Evolutionary conservation across 2,113 vertebrate genomes (phyloP), one percentile per base, ranked within the genome.

Genomic region (Lathamus discolor): DNA sequence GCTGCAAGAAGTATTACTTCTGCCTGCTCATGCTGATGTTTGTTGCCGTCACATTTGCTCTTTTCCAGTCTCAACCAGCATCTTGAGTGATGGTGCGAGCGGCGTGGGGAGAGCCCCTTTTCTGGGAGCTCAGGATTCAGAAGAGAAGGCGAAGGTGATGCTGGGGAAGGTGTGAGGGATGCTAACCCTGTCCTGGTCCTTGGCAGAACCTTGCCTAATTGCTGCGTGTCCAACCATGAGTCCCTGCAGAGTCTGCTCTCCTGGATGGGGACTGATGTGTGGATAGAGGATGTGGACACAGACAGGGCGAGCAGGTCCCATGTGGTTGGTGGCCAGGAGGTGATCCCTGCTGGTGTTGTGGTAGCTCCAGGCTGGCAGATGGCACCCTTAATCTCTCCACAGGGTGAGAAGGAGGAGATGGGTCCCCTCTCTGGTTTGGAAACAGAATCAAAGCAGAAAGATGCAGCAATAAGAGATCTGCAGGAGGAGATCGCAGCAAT

Each of bases 401-500:
- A 98, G 98, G 98, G 98, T 25, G 96, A 98, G 62, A 94, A 97
- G 39, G 97, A 97, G 66, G 97, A 98, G 88, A 73, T 93, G 5
- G 57, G 73, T 43, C 94, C 72, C 7, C 94, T 97, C 70, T 90
- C 90, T 0, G 81, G 92, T 39, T 96, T 96, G 46, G 98, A 98
- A 78, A 69, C 88, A 0, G 98, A 98, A 72, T 90, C 96, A 28
- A 96, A 94, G 49, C 97, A 81, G 52, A 98, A 98, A 83, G 98
- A 98, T 1, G 12, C 82, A 0, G 54, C 98, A 85, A 97, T 98
- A 10, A 55, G 66, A 4, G 96, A 83, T 9, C 97, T 99, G 55
- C 97, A 95, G 91, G 96, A 88, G 0, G 97, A 98, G 86, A 55
- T 98, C 1, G 85, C 96, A 1, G 86, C 77, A 3, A 97, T 98